Evolutionary conservation across 2,797 vertebrate genomes (phyloP).

Genomic region (Gambusia yucatana): DNA sequence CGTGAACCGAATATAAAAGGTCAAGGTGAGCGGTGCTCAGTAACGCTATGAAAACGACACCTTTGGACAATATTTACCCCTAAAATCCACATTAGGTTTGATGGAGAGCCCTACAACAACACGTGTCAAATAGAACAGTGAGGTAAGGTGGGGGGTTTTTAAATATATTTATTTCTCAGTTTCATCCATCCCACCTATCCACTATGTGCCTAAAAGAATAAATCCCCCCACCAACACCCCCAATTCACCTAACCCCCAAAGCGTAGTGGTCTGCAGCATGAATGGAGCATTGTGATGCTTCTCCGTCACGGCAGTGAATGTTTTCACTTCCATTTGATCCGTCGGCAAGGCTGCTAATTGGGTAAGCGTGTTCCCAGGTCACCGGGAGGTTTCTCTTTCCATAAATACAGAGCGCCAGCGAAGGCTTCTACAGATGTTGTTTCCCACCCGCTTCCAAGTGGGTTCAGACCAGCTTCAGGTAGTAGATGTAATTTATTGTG

Average conservation of each 20-base stretch:
- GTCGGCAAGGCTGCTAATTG: conserved; percentile 84
- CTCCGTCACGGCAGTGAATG: conserved; percentile 80
- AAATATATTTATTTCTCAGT: conserved; percentile 69
- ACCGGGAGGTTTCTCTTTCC: conserved; percentile 82
- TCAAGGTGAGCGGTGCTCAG: conserved; percentile 52
- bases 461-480: conserved; percentile 72
- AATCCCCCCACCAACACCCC: conserved; percentile 14
- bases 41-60: conserved; percentile 66
- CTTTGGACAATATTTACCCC: conserved; percentile 62
- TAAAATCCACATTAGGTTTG: conserved; percentile 47
- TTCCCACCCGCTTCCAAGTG: conserved; percentile 72
- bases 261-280: conserved; percentile 74
- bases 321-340: conserved; percentile 88
- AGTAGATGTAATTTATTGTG: conserved; percentile 76
- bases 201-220: conserved; percentile 55
- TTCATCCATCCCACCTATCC: conserved; percentile 45
- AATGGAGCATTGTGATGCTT: conserved; percentile 86
- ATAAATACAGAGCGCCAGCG: conserved; percentile 78
- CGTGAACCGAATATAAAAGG: conserved; percentile 54
- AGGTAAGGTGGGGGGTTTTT: conserved; percentile 59
- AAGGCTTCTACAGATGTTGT: conserved; percentile 78
- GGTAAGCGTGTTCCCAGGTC: conserved; percentile 86
- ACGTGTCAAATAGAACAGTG: conserved; percentile 57
- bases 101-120: conserved; percentile 54
- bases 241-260: conserved; percentile 63